Conservation (phyloP, 2,797 vertebrate species). For the Thalassophryne amazonica region DNA sequence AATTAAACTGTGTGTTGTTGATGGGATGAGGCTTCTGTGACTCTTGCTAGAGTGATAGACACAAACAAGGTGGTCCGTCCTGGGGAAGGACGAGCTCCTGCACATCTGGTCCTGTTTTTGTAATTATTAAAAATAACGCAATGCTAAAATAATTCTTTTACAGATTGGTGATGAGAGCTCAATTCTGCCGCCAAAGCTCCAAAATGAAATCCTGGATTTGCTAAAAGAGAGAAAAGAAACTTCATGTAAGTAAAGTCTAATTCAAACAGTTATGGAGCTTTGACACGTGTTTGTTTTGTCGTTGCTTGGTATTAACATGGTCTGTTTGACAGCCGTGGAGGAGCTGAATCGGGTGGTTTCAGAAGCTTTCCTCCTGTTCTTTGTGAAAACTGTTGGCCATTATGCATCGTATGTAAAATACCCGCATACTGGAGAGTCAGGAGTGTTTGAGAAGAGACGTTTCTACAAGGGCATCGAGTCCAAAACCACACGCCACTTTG, state of each 20-base stretch:
- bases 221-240: conserved; percentile 61
- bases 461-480: conserved; percentile 87
- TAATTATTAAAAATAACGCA: no score
- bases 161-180: conserved; percentile 88
- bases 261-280: accelerated
- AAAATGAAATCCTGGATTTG: conserved; percentile 79
- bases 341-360: conserved; percentile 87
- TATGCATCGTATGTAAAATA: conserved; percentile 79
- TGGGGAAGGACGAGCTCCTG: no score
- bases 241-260: conserved; percentile 62
- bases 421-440: conserved; percentile 6
- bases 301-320: neutral
- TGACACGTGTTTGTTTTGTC: neutral
- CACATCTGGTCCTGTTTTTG: no score
- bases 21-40: no score
- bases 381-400: conserved; percentile 87
- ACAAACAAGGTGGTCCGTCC: no score
- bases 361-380: conserved; percentile 88
- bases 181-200: conserved; percentile 87
- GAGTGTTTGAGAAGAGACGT: conserved; percentile 79
- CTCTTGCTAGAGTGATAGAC: no score
- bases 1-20: no score
- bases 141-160: neutral
- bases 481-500: conserved; percentile 80
- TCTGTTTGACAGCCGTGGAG: conserved; percentile 74